A percentile compares a stretch with the other conserved stretches of the same genome.
phyloP scores from a whole-genome alignment of 2,888 invertebrate genomes.

The Tipula vernalis region DNA sequence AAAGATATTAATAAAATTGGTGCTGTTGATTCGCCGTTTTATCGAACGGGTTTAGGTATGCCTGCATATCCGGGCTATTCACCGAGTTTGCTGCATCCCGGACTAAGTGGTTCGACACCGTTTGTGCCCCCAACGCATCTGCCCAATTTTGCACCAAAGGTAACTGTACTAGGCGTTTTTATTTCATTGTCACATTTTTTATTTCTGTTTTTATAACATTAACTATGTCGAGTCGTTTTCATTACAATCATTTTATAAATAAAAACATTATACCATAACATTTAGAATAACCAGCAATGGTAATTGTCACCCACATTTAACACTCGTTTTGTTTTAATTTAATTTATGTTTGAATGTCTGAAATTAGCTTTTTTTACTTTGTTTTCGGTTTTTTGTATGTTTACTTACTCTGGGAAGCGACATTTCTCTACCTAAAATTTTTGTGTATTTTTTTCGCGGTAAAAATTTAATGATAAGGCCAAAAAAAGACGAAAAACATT shows the following conservation, averaged over 20 bases:
- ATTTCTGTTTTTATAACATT: background rate
- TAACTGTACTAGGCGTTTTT: constrained; percentile 25
- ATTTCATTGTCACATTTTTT: background rate
- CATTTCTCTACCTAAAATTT: background rate
- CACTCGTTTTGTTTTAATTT: background rate
- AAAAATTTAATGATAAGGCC: background rate
- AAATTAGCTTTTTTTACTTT: background rate
- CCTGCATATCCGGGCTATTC: constrained; percentile 67
- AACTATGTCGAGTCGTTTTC: background rate
- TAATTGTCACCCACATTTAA: background rate
- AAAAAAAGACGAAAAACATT: background rate
- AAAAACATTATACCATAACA: background rate
- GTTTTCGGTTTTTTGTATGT: background rate
- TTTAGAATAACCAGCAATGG: background rate
- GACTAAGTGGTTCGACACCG: constrained; percentile 63
- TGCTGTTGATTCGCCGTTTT: constrained; percentile 63
- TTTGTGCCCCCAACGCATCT: constrained; percentile 82
- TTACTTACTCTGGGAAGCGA: background rate
- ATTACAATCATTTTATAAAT: background rate
- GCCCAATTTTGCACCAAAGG: constrained; percentile 81
- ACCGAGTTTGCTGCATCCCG: constrained; percentile 66
- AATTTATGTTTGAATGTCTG: background rate
- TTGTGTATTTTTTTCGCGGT: background rate
- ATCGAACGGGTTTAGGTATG: constrained; percentile 57
- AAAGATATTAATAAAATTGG: constrained; percentile 82